Evolutionary conservation across 2,113 vertebrate genomes (phyloP), one percentile per base, ranked within the genome.

Genomic region (Sapajus apella): DNA sequence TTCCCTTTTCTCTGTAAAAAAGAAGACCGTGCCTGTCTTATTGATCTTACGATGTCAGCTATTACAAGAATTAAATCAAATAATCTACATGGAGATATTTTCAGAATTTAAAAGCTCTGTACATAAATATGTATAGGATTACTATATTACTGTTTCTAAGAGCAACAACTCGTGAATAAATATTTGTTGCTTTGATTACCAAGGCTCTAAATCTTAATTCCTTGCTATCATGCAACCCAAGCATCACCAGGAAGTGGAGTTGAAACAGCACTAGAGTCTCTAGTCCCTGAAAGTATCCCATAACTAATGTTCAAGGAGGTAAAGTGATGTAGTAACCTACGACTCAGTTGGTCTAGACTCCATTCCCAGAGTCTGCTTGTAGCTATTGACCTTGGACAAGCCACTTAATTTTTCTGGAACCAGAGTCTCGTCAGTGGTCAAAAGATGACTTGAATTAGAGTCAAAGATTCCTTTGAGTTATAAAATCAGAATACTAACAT

Each of bases 351-450:
- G 82, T 93, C 55, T 72, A 94, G 97, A 96, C 92, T 96, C 56
- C 66, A 43, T 70, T 95, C 87, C 90, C 84, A 94, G 86, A 95
- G 68, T 37, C 92, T 82, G 92, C 68, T 91, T 93, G 88, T 88
- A 89, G 91, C 91, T 98, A 96, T 94, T 97, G 97, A 97, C 70
- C 97, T 96, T 98, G 97, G 95, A 95, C 61, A 97, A 96, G 68
- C 82, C 93, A 84, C 87, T 96, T 96, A 83, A 96, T 94, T 96
- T 93, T 97, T 95, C 68, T 95, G 75, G 96, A 95, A 94, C 92
- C 90, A 87, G 92, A 93, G 87, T 96, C 96, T 97, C 37, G 4
- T 97, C 92, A 97, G 96, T 97, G 93, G 97, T 97, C 80, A 97
- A 97, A 94, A 47, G 55, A 93, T 86, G 83, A 96, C 91, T 96